These are phyloP conservation scores for Rhineura floridana DNA, from an alignment of 2,113 vertebrate species.

Conservation along the genomic window DNA sequence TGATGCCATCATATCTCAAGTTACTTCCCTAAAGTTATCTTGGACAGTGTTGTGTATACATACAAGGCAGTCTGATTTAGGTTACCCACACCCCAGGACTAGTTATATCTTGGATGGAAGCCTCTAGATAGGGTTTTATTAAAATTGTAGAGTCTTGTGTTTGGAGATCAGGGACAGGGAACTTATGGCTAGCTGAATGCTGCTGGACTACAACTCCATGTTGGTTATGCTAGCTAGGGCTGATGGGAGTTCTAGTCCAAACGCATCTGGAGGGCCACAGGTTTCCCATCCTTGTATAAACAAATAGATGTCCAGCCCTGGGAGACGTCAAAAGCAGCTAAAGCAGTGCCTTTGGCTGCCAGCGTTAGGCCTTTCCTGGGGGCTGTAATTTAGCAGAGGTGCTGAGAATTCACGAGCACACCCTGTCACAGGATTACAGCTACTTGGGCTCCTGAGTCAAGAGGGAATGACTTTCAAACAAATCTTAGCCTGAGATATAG, in stretches of 20 bases:
- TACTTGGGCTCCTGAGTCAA: not conserved
- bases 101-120: no score
- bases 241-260: no score
- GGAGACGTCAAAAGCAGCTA: not conserved
- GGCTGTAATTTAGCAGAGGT: not conserved
- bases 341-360: not conserved
- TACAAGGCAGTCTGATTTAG: conserved; percentile 41
- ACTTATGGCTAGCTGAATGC: no score
- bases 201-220: no score
- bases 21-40: conserved; percentile 63
- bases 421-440: not conserved
- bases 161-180: not conserved
- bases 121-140: not conserved
- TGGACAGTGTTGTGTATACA: conserved; percentile 55
- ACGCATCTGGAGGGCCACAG: no score
- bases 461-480: not conserved
- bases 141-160: not conserved
- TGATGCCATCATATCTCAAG: conserved; percentile 62
- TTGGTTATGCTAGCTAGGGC: no score
- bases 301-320: conserved; percentile 12
- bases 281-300: no score
- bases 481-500: not conserved
- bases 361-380: not conserved
- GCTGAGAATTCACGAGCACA: not conserved
- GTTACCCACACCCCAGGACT: conserved; percentile 43